Evolutionary conservation across 2,888 invertebrate species (phyloP).

Genomic region (Diloba caeruleocephala): DNA sequence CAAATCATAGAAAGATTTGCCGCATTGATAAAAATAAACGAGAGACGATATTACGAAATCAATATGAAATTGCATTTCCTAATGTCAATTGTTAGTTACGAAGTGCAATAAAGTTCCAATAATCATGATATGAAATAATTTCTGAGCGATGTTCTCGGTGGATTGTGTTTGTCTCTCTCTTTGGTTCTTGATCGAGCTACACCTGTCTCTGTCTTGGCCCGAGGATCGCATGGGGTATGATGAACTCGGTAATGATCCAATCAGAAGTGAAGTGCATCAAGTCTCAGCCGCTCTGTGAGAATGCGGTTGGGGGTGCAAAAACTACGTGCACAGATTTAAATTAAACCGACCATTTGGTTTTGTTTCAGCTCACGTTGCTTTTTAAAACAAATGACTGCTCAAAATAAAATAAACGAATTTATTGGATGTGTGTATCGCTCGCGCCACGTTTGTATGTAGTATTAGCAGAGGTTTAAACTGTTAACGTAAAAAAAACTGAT

Average conservation of each 20-base stretch:
- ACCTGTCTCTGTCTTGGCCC: conserved; percentile 75
- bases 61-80: conserved; percentile 89
- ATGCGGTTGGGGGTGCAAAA: conserved; percentile 89
- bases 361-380: conserved; percentile 74
- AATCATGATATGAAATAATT: conserved; percentile 89
- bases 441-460: neutral
- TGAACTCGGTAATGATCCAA: conserved; percentile 90
- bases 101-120: conserved; percentile 89
- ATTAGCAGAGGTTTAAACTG: too few species aligned
- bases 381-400: conserved; percentile 51
- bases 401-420: conserved; percentile 33
- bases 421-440: conserved; percentile 3
- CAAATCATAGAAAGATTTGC: conserved; percentile 89
- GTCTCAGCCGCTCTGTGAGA: conserved; percentile 85
- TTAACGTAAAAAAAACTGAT: too few species aligned
- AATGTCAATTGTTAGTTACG: conserved; percentile 90
- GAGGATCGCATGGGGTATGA: conserved; percentile 88
- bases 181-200: conserved; percentile 46
- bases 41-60: conserved; percentile 85
- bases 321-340: conserved; percentile 86
- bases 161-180: conserved; percentile 66
- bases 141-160: conserved; percentile 80
- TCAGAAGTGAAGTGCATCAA: conserved; percentile 89
- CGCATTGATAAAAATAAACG: conserved; percentile 88
- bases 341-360: conserved; percentile 84